A percentile compares a stretch with the other conserved stretches of the same genome.
Conservation (phyloP, 2,888 invertebrate species). For the Agrochola lota region DNA sequence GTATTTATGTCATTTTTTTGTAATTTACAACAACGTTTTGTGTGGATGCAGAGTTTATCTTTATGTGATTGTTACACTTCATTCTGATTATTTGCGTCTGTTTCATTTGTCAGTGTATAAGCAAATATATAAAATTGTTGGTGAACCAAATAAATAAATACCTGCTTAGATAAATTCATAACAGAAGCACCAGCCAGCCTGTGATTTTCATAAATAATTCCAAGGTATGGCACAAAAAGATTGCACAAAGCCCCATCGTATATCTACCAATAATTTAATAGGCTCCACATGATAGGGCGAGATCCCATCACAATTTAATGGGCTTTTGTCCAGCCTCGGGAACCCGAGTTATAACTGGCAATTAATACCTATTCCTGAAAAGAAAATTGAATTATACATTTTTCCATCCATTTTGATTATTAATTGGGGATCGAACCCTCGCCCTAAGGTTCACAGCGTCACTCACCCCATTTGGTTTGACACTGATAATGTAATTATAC, state of each 20-base stretch:
- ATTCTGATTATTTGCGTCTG: no score
- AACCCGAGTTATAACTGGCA: constrained; percentile 19
- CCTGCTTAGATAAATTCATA: not conserved
- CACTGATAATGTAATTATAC: constrained; percentile 25
- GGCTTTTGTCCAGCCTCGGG: not conserved
- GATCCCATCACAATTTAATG: constrained; percentile 21
- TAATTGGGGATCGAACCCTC: constrained; percentile 30
- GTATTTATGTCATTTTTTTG: no score
- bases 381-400: constrained; percentile 36
- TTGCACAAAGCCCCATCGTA: not conserved
- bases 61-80: no score
- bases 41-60: no score
- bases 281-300: not conserved
- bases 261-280: not conserved
- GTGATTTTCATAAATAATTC: not conserved
- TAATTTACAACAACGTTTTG: no score
- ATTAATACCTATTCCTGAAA: constrained; percentile 29
- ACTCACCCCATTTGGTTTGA: not conserved
- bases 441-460: not conserved
- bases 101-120: no score
- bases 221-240: not conserved
- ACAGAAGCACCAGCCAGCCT: not conserved
- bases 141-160: no score
- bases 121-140: no score
- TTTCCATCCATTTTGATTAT: constrained; percentile 32